A percentile compares a stretch with the other conserved stretches of the same genome.
Conservation (phyloP, 2,888 invertebrate species). For the Autographa gamma region DNA sequence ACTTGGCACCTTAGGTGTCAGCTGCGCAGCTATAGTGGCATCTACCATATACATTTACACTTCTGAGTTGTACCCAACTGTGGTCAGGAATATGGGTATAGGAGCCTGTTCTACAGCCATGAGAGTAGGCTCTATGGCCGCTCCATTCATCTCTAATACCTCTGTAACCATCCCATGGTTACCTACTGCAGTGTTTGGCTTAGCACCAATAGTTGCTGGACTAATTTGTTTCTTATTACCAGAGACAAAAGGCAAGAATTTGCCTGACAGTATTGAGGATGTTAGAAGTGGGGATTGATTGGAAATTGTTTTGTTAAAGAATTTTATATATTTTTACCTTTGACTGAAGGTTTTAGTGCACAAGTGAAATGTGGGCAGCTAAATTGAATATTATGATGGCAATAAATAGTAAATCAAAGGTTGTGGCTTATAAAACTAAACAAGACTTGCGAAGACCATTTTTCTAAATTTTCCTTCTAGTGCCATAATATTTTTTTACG, state of each 20-base stretch:
- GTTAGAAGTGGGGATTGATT: constrained; percentile 67
- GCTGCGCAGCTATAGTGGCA: constrained; percentile 94
- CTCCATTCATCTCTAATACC: constrained; percentile 93
- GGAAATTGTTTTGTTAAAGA: neutral
- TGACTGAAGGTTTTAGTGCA: neutral
- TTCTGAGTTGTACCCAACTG: constrained; percentile 96
- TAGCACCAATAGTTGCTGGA: constrained; percentile 90
- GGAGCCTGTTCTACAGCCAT: constrained; percentile 95
- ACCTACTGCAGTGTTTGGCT: constrained; percentile 92
- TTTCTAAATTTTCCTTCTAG: too few relatives aligned
- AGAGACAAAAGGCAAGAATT: constrained; percentile 92
- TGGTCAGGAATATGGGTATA: constrained; percentile 95
- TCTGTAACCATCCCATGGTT: constrained; percentile 87
- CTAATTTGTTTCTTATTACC: constrained; percentile 91
- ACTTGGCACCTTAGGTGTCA: constrained; percentile 92
- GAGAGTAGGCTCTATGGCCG: constrained; percentile 94
- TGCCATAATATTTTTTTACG: too few relatives aligned
- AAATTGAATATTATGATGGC: too few relatives aligned
- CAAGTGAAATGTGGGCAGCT: too few relatives aligned
- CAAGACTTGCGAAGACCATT: too few relatives aligned
- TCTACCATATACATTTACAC: constrained; percentile 95
- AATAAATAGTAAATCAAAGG: too few relatives aligned
- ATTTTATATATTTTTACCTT: neutral
- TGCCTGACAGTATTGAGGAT: constrained; percentile 94
- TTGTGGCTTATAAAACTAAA: too few relatives aligned